phyloP scores from a whole-genome alignment of 2,888 invertebrate genomes.

The Luperina nickerlii region DNA sequence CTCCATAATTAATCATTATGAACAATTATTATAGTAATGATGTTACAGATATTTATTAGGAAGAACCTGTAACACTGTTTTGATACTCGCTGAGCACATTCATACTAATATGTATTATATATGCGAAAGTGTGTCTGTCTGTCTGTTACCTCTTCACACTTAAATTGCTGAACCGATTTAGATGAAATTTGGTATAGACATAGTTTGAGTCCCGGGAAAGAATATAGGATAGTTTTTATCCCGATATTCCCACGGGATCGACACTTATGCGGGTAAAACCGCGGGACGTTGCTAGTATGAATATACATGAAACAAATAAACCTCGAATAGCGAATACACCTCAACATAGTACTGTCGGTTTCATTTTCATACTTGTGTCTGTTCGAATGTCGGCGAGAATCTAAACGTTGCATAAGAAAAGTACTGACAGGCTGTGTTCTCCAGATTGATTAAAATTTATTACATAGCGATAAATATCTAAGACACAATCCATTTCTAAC shows the following conservation, averaged over 20 bases:
- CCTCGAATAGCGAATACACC: not conserved
- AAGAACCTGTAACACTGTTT: constrained; percentile 1
- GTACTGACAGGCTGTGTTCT: not conserved
- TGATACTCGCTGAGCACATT: not conserved
- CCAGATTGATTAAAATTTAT: not conserved
- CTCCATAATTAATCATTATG: not conserved
- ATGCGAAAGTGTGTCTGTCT: too few species aligned
- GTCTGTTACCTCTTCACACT: too few species aligned
- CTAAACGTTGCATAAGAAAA: not conserved
- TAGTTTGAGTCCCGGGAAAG: too few species aligned
- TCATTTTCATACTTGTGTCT: not conserved
- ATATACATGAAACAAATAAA: not conserved
- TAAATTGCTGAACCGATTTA: too few species aligned
- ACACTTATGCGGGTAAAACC: too few species aligned
- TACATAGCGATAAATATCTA: not conserved
- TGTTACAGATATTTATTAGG: not conserved
- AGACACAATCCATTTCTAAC: not conserved
- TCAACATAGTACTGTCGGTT: not conserved
- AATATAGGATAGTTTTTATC: too few species aligned
- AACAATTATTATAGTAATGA: not conserved
- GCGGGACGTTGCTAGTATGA: too few species aligned
- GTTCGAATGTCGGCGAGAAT: not conserved
- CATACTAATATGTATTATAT: not conserved
- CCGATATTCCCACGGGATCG: too few species aligned
- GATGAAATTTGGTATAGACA: too few species aligned